Percentiles rank a stretch among this genome's conserved stretches.
Evolutionary conservation across 2,797 vertebrate species (phyloP).

Genomic region (Microctenopoma stevenorrisi): DNA sequence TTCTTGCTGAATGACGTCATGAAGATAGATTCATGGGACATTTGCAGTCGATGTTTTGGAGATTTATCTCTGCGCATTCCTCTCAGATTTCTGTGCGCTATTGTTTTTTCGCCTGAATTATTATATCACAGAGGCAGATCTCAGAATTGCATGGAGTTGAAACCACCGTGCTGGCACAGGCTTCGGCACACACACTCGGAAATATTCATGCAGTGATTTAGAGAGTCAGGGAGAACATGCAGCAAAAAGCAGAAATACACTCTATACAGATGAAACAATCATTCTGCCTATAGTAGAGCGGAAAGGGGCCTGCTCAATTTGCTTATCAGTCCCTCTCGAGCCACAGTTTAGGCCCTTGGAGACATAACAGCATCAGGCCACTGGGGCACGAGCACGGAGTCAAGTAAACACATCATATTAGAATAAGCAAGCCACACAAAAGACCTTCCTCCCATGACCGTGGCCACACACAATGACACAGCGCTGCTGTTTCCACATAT

Average conservation of each 20-base stretch:
- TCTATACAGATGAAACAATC: conserved; percentile 30
- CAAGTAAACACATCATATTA: conserved; percentile 69
- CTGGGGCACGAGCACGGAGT: conserved; percentile 56
- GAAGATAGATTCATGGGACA: conserved; percentile 38
- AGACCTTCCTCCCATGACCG: conserved; percentile 65
- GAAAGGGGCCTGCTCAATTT: conserved; percentile 36
- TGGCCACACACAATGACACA: conserved; percentile 64
- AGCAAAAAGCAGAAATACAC: conserved; percentile 8
- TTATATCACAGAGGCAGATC: conserved; percentile 33
- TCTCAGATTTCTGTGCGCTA: conserved; percentile 1
- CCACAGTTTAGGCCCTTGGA: conserved; percentile 55
- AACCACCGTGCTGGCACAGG: conserved; percentile 1
- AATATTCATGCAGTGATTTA: conserved; percentile 24
- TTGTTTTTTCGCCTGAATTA: conserved; percentile 54
- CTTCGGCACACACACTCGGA: background rate
- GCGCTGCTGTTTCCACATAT: conserved; percentile 24
- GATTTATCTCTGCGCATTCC: conserved; percentile 43
- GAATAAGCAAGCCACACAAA: conserved; percentile 69
- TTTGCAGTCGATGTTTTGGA: conserved; percentile 37
- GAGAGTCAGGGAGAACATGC: background rate
- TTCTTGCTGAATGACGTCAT: conserved; percentile 20
- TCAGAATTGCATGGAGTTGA: conserved; percentile 11
- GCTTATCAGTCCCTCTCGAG: conserved; percentile 66
- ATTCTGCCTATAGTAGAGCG: conserved; percentile 26
- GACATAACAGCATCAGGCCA: conserved; percentile 69